Percentiles rank a stretch among this genome's conserved stretches.
phyloP scores from a whole-genome alignment of 1,140 invertebrate species.

The Lasaia peninsularis region DNA sequence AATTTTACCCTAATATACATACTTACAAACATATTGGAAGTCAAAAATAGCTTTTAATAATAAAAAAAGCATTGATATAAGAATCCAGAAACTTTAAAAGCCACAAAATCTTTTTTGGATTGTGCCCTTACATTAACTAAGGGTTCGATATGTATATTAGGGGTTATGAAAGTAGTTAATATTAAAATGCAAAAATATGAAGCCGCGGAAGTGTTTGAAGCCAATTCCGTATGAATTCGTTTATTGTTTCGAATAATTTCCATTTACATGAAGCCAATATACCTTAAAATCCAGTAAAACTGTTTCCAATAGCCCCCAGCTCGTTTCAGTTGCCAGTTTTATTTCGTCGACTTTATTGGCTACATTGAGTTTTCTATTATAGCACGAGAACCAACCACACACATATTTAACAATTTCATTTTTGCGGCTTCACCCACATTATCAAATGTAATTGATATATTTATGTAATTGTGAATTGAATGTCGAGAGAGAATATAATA shows the following conservation, averaged over 20 bases:
- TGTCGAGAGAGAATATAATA: no score
- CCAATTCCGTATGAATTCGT: slow-evolving; percentile 13
- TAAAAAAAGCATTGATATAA: no score
- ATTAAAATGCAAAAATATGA: not conserved
- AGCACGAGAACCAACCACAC: not conserved
- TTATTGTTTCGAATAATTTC: slow-evolving; percentile 16
- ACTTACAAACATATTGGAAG: no score
- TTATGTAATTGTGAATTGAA: no score
- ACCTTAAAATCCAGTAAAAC: slow-evolving; percentile 17
- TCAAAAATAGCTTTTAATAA: no score
- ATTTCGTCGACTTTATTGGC: slow-evolving; percentile 17
- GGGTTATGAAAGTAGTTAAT: not conserved
- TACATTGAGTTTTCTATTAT: slow-evolving; percentile 2
- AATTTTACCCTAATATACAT: no score
- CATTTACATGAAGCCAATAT: slow-evolving; percentile 20
- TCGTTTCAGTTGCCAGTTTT: slow-evolving; percentile 19
- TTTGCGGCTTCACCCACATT: no score
- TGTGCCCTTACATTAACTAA: no score
- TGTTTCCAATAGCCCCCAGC: slow-evolving; percentile 17
- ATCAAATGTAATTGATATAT: no score
- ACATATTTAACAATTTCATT: not conserved
- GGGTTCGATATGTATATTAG: no score
- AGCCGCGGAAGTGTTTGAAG: not conserved
- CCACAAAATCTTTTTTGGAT: no score
- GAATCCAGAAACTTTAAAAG: no score